Percentiles rank a stretch among this genome's conserved stretches.
These are phyloP conservation scores for Eubasilissa splendida DNA, from an alignment of 2,888 invertebrate species.

Conservation along the genomic window DNA sequence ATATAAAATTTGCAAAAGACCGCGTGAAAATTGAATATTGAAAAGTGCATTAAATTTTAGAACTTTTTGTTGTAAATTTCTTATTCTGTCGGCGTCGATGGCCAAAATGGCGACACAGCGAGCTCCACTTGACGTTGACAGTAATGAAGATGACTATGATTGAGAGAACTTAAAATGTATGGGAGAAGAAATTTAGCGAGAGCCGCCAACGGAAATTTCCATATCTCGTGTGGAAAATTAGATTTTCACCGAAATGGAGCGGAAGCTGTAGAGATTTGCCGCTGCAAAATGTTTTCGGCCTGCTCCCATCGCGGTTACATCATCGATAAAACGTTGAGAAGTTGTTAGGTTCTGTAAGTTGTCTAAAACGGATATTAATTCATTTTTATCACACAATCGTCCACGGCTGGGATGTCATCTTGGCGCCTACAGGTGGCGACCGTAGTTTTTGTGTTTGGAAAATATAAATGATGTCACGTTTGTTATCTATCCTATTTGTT, in stretches of 20 bases:
- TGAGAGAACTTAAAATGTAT: constrained; percentile 23
- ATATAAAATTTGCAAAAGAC: no score
- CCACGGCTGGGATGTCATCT: no score
- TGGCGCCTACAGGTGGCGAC: no score
- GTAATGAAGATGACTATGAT: constrained; percentile 23
- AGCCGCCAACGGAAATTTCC: constrained; percentile 11
- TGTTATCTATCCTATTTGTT: no score
- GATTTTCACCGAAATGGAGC: constrained; percentile 14
- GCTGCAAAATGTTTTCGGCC: neutral
- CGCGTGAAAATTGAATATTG: no score
- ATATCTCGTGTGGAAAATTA: constrained; percentile 27
- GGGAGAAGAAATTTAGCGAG: neutral
- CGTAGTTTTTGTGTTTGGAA: no score
- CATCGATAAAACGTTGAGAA: neutral
- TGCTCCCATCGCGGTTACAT: neutral
- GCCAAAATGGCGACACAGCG: neutral
- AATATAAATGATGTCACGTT: no score
- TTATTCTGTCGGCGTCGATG: neutral
- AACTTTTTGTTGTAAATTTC: no score
- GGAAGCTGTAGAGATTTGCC: constrained; percentile 12
- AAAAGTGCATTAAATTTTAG: no score
- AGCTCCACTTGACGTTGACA: constrained; percentile 14
- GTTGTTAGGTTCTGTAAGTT: no score
- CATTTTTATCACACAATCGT: no score
- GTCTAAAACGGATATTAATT: no score